phyloP scores from a whole-genome alignment of 1,140 invertebrate species.

The Cotesia vestalis region DNA sequence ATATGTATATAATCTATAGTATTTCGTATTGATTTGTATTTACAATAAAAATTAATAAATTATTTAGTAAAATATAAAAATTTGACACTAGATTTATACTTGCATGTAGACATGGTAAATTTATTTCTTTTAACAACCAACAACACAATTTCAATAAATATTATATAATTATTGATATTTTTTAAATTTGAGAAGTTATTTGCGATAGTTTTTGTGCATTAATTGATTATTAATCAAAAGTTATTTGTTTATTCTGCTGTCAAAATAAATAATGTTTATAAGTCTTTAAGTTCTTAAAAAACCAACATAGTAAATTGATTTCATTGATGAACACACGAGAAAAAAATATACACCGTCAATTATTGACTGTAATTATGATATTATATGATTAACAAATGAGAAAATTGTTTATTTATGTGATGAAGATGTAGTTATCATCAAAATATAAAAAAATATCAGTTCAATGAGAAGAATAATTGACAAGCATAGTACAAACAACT shows the following conservation, averaged over 20 bases:
- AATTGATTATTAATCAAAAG: background rate
- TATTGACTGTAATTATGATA: too few species aligned
- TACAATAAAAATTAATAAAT: background rate
- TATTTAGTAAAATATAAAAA: background rate
- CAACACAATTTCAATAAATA: background rate
- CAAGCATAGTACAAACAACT: too few species aligned
- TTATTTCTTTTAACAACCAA: background rate
- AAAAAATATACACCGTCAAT: too few species aligned
- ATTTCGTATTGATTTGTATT: background rate
- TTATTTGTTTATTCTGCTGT: background rate
- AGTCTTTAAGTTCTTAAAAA: background rate
- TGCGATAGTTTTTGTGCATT: constrained; percentile 24
- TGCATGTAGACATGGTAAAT: background rate
- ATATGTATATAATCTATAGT: background rate
- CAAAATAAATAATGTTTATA: background rate
- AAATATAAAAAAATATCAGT: too few species aligned
- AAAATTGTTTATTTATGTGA: constrained; percentile 3
- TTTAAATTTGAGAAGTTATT: constrained; percentile 26
- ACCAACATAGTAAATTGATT: background rate
- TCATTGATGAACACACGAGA: too few species aligned
- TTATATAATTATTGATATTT: background rate
- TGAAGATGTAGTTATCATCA: background rate
- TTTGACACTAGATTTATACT: constrained; percentile 10
- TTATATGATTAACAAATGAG: too few species aligned
- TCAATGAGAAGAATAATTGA: too few species aligned